Evolutionary conservation across 2,797 vertebrate genomes (phyloP), one percentile per base, ranked within the genome.

Genomic region (Falco rusticolus): DNA sequence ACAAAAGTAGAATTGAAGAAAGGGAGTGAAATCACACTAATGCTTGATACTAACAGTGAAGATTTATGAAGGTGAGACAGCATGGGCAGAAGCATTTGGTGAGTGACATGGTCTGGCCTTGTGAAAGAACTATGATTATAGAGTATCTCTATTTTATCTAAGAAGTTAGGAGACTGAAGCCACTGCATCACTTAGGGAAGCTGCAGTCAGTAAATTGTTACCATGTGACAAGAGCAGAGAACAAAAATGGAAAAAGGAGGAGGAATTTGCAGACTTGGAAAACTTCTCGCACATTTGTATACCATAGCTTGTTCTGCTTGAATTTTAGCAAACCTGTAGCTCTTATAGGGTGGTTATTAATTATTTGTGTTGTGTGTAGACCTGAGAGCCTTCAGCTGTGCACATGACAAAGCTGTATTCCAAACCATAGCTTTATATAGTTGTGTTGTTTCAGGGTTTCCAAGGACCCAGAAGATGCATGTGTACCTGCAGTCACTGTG

Each of bases 401-500:
- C 26, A 16, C 4, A 43, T 10, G 41, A 53, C 25, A 31, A 89
- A 68, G 5, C 1, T 77, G 5, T 37, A 11, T 39, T 68, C 15
- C 16, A 66, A 65, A 25, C 6, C 64, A 9, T 11, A 31, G 4
- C 14, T 75, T n/a, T 29, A 9, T 16, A 14, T 11, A 3, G 7
- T 10, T 88, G n/a, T 71, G 13, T 6, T 74, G 7, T 43, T 63
- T 47, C 47, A 37, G 31, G 22, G 22, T 63, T 85, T 89, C 29
- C 65, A 59, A 63, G 66, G 61, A 11, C 26, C 5, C 1, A 2
- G 34, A 54, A 88, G 24, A 16, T 43, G 11, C 1, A 5, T 21
- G 20, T 0, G 2, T 24, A 59, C 26, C 26, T 70, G 24, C 14
- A 47, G 18, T 19, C 39, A 34, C n/a, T 0, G 2, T 20, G 34